A percentile compares a stretch with the other conserved stretches of the same genome.
phyloP scores from a whole-genome alignment of 2,797 vertebrate genomes.

The Fistularia commersonii region DNA sequence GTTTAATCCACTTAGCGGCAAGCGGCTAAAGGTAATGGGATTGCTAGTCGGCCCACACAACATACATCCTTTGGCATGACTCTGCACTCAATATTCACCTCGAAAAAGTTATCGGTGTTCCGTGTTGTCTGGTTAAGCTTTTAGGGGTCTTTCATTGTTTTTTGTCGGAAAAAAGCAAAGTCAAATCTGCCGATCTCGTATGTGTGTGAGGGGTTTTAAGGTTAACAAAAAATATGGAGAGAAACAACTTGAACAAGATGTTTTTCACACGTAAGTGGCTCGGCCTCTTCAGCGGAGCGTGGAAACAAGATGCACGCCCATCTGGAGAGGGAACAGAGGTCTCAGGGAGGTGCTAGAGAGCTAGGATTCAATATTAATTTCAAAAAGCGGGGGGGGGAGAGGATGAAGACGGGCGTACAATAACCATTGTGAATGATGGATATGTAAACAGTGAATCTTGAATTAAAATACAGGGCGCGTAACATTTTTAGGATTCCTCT shows the following conservation, averaged over 20 bases:
- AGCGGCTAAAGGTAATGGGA: constrained; percentile 52
- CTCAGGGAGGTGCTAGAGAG: not conserved
- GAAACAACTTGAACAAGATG: not conserved
- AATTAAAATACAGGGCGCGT: too few relatives aligned
- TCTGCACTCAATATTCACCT: constrained; percentile 7
- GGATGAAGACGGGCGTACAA: too few relatives aligned
- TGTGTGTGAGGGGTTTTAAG: too few relatives aligned
- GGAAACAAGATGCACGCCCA: constrained; percentile 4
- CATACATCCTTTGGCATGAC: constrained; percentile 15
- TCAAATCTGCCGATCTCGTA: too few relatives aligned
- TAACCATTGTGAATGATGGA: too few relatives aligned
- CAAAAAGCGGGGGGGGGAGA: too few relatives aligned
- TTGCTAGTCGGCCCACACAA: constrained; percentile 25
- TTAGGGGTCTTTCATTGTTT: constrained; percentile 6
- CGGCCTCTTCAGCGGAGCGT: not conserved
- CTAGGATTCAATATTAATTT: too few relatives aligned
- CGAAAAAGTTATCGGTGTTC: constrained; percentile 6
- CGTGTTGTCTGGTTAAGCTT: constrained; percentile 3
- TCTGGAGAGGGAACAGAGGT: constrained; percentile 22
- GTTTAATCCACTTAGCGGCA: constrained; percentile 52
- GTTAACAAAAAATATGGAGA: not conserved
- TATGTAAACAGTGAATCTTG: too few relatives aligned
- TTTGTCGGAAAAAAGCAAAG: too few relatives aligned
- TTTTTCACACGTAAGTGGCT: not conserved
- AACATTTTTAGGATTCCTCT: too few relatives aligned